Base-by-base conservation (phyloP, 1,140 invertebrate species). In the Drosophila sproati region DNA sequence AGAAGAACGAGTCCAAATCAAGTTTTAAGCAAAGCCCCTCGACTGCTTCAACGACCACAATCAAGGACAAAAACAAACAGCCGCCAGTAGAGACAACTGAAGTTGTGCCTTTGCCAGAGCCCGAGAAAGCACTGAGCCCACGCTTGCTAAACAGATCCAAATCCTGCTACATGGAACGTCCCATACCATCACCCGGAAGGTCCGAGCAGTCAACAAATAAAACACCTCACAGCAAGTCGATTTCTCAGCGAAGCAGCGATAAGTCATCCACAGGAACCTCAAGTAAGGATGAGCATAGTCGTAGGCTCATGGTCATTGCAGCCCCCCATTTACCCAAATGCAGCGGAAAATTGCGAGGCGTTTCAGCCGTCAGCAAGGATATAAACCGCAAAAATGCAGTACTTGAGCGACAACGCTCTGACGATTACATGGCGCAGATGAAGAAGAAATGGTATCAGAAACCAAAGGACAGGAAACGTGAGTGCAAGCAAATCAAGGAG, bases 361-460 rank as follows among this genome's bases (percentile, higher is more conserved):
- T 91, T 4, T 88, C 80, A 8, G 74, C 78, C 1, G 45, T 51
- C 35, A 57, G n/a, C 28, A 48, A 35, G 31, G 48, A 63, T 31
- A 12, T 3, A 0, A 28, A 34, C 3, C 8, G 7, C 0, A 64
- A 41, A n/a, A 12, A 48, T 39, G 32, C 29, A 7, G 20, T 80
- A 5, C 51, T 78, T 0, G 51, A 72, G 0, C 71, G 63, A 8
- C 85, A 88, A 45, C 73, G 69, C 1, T 52, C 29, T 0, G 2
- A 68, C 5, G 77, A 91, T 43, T 48, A 76, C 5, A 28, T 69
- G 8, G 32, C 47, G 0, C 12, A 74, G 34, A 45, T 91, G 43
- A 82, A 88, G 41, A 6, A 10, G 3, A 91, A 89, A 66, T 91
- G 89, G 87, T 45, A 67, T 28, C 74, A 86, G 35, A 91, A 91